These are phyloP conservation scores for Oxyteleia sp. DNA, from an alignment of 2,888 invertebrate genomes.

Conservation along the genomic window DNA sequence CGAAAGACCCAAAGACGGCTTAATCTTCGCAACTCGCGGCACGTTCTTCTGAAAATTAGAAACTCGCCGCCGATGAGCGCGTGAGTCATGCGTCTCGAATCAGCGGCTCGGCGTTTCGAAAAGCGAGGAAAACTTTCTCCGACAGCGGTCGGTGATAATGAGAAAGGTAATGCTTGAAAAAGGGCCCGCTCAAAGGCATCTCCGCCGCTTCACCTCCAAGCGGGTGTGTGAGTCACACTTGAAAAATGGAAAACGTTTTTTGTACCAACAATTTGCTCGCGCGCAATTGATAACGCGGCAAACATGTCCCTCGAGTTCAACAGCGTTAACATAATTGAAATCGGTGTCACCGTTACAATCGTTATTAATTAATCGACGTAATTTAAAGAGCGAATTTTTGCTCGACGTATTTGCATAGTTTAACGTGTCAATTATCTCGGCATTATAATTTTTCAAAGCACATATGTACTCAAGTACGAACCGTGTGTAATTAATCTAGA, in stretches of 20 bases:
- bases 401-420: neutral
- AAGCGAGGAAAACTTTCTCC: conserved; percentile 63
- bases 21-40: conserved; percentile 19
- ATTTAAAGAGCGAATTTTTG: neutral
- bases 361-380: conserved; percentile 8
- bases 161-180: conserved; percentile 12
- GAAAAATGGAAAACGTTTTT: conserved; percentile 3
- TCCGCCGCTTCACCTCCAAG: conserved; percentile 2
- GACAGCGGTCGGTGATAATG: conserved; percentile 25
- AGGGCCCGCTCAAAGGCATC: neutral
- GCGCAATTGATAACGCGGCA: neutral
- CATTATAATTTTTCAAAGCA: conserved; percentile 7
- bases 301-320: neutral
- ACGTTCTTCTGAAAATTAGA: conserved; percentile 54
- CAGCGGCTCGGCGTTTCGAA: conserved; percentile 44
- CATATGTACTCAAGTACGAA: conserved; percentile 12
- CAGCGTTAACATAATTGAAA: neutral
- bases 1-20: neutral
- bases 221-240: conserved; percentile 23
- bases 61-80: conserved; percentile 47
- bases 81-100: conserved; percentile 56
- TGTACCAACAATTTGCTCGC: too few relatives aligned
- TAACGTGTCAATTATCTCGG: conserved; percentile 34
- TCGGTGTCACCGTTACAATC: neutral
- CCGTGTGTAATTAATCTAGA: conserved; percentile 35